A percentile compares a stretch with the other conserved stretches of the same genome.
phyloP scores from a whole-genome alignment of 2,888 invertebrate genomes.

The Drosophila diplacantha region DNA sequence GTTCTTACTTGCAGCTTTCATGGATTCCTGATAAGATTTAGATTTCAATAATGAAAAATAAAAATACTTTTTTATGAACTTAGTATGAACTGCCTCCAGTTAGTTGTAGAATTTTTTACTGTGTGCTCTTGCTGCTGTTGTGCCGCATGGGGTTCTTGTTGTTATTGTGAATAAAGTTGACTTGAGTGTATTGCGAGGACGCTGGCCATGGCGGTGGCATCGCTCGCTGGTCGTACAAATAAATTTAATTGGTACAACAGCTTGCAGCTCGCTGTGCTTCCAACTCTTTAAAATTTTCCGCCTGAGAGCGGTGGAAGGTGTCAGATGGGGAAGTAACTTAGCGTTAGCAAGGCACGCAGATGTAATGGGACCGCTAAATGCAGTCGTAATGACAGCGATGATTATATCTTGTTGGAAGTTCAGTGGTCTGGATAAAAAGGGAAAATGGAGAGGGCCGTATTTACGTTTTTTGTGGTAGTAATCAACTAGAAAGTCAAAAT shows the following conservation, averaged over 20 bases:
- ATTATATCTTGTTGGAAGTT: slow-evolving; percentile 21
- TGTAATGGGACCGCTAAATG: slow-evolving; percentile 26
- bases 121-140: slow-evolving; percentile 11
- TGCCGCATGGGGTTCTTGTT: slow-evolving; percentile 31
- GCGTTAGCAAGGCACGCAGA: slow-evolving; percentile 8
- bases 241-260: slow-evolving; percentile 65
- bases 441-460: neutral
- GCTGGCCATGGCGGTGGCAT: slow-evolving; percentile 48
- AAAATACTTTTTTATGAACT: neutral
- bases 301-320: slow-evolving; percentile 17
- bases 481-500: neutral
- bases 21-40: neutral
- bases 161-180: slow-evolving; percentile 49
- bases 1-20: neutral
- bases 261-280: slow-evolving; percentile 14
- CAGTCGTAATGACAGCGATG: slow-evolving; percentile 10
- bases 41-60: neutral
- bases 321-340: slow-evolving; percentile 27
- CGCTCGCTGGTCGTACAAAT: slow-evolving; percentile 50
- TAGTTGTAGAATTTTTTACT: neutral
- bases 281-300: slow-evolving; percentile 40
- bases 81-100: too few relatives aligned
- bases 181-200: slow-evolving; percentile 51
- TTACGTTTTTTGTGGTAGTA: neutral
- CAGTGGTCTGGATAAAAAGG: slow-evolving; percentile 1